Conservation (phyloP, 2,888 invertebrate species). For the Metellina segmentata region DNA sequence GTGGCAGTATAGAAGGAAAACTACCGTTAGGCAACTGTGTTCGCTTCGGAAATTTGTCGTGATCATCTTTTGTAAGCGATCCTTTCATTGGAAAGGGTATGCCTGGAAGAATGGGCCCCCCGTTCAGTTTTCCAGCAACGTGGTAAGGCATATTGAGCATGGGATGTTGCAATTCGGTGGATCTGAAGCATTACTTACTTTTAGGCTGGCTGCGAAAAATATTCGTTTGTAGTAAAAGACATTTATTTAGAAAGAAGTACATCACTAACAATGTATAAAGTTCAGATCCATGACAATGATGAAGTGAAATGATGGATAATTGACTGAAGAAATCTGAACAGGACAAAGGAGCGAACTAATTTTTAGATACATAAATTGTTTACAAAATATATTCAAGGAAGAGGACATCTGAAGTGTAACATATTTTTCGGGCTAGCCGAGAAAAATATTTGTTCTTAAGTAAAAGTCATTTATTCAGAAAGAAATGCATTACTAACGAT, state of each 20-base stretch:
- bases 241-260: too few species aligned
- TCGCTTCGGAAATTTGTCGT: constrained; percentile 1
- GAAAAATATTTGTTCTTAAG: too few species aligned
- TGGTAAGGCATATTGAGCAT: background rate
- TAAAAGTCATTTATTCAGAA: too few species aligned
- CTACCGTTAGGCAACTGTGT: background rate
- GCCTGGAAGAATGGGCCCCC: background rate
- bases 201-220: background rate
- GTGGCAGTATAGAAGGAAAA: background rate
- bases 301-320: too few species aligned
- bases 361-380: too few species aligned
- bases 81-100: background rate
- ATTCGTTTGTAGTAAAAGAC: too few species aligned
- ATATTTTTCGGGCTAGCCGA: background rate
- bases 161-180: background rate
- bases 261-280: too few species aligned
- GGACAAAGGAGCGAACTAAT: too few species aligned
- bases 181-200: background rate
- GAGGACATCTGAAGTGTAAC: background rate
- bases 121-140: background rate
- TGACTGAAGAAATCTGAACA: too few species aligned
- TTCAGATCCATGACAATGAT: too few species aligned
- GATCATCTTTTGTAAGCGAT: background rate
- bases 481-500: too few species aligned
- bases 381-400: too few species aligned